phyloP scores from a whole-genome alignment of 2,113 vertebrate species.

The Hystrix brachyura region DNA sequence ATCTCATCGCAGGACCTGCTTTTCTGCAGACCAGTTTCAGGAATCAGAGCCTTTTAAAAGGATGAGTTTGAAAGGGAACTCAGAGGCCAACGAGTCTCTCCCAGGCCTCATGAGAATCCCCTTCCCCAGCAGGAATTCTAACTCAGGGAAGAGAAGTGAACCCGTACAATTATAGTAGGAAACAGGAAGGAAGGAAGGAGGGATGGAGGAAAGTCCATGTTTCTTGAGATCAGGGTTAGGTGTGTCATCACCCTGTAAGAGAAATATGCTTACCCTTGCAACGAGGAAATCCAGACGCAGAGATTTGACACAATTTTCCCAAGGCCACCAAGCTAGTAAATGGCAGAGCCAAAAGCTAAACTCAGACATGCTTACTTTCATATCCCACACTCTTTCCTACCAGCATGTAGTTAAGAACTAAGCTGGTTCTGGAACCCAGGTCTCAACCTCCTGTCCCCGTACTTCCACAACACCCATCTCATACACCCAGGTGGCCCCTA shows the following conservation, averaged over 20 bases:
- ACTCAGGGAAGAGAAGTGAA: not conserved
- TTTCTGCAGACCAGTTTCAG: not conserved
- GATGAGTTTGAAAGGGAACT: not conserved
- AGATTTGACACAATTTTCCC: rapidly evolving
- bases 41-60: not conserved
- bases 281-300: not conserved
- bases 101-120: not conserved
- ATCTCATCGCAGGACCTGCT: not conserved
- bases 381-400: not conserved
- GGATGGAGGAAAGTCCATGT: not conserved
- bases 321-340: not conserved
- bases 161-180: not conserved
- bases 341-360: rapidly evolving
- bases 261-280: rapidly evolving
- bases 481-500: too few species aligned
- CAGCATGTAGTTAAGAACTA: rapidly evolving
- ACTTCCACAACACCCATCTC: too few species aligned
- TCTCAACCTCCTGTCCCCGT: not conserved
- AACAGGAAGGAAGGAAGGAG: not conserved
- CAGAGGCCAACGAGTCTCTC: not conserved
- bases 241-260: too few species aligned
- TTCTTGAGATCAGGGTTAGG: not conserved
- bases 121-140: not conserved
- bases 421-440: not conserved
- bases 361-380: not conserved